Percentiles rank a stretch among this genome's conserved stretches.
phyloP scores from a whole-genome alignment of 2,797 vertebrate genomes.

The Natrix natrix region DNA sequence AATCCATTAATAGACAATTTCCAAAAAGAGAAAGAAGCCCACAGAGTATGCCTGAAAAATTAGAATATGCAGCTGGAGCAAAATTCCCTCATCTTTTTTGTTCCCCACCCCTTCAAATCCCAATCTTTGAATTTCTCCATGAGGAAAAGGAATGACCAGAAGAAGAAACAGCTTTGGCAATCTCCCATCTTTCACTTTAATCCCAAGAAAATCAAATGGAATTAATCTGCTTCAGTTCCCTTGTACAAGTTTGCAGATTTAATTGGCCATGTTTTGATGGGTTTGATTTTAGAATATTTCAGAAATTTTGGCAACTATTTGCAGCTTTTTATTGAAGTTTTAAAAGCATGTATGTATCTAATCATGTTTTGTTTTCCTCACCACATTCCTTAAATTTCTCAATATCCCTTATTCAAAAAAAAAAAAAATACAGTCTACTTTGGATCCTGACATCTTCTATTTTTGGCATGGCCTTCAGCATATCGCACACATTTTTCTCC shows the following conservation, averaged over 20 bases:
- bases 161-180: neutral
- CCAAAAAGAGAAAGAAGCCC: neutral
- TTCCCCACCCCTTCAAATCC: neutral
- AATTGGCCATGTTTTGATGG: neutral
- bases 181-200: no score
- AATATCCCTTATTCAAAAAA: neutral
- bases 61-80: neutral
- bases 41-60: neutral
- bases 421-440: neutral
- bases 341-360: neutral
- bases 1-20: neutral
- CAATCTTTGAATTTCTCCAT: neutral
- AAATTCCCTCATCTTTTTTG: neutral
- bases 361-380: neutral
- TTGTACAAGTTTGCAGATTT: neutral
- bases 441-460: neutral
- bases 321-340: neutral
- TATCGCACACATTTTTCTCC: neutral
- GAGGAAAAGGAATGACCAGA: neutral
- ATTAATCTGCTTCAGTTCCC: no score
- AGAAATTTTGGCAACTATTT: neutral
- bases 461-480: neutral
- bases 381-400: neutral
- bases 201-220: no score
- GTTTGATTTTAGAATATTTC: neutral